phyloP scores from a whole-genome alignment of 2,797 vertebrate species.

The Borostomias antarcticus region DNA sequence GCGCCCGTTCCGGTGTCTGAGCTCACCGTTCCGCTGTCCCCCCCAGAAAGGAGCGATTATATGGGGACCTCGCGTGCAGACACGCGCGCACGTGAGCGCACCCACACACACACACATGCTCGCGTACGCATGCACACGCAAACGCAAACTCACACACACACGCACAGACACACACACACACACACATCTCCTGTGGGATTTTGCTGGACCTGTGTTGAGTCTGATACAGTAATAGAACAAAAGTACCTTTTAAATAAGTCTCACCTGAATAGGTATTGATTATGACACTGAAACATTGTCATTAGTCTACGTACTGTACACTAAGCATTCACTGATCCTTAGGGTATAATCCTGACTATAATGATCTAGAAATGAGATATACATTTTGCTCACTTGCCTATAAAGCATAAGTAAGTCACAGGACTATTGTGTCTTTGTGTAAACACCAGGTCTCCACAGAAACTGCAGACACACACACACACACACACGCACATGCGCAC shows the following conservation, averaged over 20 bases:
- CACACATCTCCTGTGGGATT: constrained; percentile 3
- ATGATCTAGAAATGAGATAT: no score
- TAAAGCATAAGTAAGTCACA: no score
- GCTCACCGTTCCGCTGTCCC: constrained; percentile 66
- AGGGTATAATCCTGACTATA: no score
- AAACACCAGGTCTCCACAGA: background rate
- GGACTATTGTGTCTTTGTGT: no score
- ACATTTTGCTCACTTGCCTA: no score
- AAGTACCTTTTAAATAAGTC: no score
- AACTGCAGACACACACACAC: background rate
- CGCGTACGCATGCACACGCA: constrained; percentile 10
- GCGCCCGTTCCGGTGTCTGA: constrained; percentile 62
- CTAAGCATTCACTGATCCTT: no score
- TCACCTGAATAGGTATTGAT: no score
- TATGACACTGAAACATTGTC: no score
- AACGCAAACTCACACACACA: background rate
- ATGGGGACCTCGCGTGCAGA: constrained; percentile 25
- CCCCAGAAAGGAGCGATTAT: constrained; percentile 46
- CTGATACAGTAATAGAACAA: no score
- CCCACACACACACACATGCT: constrained; percentile 14
- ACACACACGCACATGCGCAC: background rate
- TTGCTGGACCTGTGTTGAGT: no score
- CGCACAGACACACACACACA: background rate
- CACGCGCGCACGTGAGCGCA: background rate
- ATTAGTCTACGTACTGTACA: no score